phyloP scores from a whole-genome alignment of 2,888 invertebrate genomes.

The Melieria picta region DNA sequence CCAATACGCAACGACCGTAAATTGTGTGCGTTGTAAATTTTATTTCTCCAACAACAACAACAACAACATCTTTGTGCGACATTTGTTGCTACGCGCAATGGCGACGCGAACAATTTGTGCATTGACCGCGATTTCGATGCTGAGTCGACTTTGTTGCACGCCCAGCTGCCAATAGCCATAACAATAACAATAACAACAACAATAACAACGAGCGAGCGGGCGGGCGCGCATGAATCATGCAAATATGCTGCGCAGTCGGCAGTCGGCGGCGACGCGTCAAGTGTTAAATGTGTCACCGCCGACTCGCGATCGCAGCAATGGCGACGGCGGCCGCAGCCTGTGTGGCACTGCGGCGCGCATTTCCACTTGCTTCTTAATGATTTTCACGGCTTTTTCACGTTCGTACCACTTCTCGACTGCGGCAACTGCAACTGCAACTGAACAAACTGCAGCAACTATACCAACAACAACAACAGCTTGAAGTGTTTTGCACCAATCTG shows the following conservation, averaged over 20 bases:
- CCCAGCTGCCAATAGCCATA: slow-evolving; percentile 20
- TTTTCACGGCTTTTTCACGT: slow-evolving; percentile 28
- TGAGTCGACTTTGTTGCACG: slow-evolving; percentile 32
- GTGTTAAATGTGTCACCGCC: slow-evolving; percentile 29
- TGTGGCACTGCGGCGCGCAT: not conserved
- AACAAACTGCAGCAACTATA: too few relatives aligned
- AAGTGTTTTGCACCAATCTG: too few relatives aligned
- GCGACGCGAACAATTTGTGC: slow-evolving; percentile 34
- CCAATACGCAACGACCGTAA: slow-evolving; percentile 44
- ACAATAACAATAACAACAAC: slow-evolving; percentile 8
- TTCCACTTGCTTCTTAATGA: slow-evolving; percentile 15
- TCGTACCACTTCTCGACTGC: too few relatives aligned
- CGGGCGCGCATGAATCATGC: slow-evolving; percentile 24
- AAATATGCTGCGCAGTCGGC: slow-evolving; percentile 25
- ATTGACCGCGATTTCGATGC: slow-evolving; percentile 46
- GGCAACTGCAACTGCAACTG: too few relatives aligned
- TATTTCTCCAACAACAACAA: slow-evolving; percentile 3
- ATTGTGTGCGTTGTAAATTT: slow-evolving; percentile 26
- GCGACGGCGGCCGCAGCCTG: not conserved
- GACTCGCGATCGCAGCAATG: slow-evolving; percentile 5
- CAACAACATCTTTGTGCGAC: not conserved
- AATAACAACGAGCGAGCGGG: not conserved
- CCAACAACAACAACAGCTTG: too few relatives aligned
- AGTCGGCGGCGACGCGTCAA: slow-evolving; percentile 19
- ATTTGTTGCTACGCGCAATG: not conserved